Conservation (phyloP, 2,888 invertebrate species). For the Cephus spinipes region DNA sequence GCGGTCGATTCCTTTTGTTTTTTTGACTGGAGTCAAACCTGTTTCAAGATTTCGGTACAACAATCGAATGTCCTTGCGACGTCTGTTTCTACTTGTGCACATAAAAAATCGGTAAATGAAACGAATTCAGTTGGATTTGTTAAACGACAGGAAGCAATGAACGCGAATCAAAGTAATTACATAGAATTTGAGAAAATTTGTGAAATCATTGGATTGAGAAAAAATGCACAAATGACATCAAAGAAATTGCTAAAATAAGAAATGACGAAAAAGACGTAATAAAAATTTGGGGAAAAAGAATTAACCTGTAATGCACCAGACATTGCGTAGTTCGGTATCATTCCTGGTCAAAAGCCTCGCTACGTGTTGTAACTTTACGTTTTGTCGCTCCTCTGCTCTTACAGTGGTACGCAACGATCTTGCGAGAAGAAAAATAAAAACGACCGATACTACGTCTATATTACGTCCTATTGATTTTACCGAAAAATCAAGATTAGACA, state of each 20-base stretch:
- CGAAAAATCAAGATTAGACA: not conserved
- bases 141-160: not conserved
- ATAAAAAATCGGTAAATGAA: not conserved
- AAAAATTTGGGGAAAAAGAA: not conserved
- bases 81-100: not conserved
- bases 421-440: not conserved
- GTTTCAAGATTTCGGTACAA: not conserved
- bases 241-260: not conserved
- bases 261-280: not conserved
- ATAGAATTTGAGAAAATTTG: not conserved
- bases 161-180: not conserved
- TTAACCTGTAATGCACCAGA: not conserved
- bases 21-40: not conserved
- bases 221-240: not conserved
- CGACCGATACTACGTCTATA: not conserved
- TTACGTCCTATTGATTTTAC: not conserved
- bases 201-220: not conserved
- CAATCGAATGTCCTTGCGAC: not conserved
- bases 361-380: not conserved
- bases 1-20: not conserved
- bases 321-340: not conserved
- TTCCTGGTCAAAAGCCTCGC: not conserved
- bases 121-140: not conserved
- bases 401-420: not conserved
- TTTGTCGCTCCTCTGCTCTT: not conserved